Evolutionary conservation across 2,888 invertebrate species (phyloP).

Genomic region (Hedychridium roseum): DNA sequence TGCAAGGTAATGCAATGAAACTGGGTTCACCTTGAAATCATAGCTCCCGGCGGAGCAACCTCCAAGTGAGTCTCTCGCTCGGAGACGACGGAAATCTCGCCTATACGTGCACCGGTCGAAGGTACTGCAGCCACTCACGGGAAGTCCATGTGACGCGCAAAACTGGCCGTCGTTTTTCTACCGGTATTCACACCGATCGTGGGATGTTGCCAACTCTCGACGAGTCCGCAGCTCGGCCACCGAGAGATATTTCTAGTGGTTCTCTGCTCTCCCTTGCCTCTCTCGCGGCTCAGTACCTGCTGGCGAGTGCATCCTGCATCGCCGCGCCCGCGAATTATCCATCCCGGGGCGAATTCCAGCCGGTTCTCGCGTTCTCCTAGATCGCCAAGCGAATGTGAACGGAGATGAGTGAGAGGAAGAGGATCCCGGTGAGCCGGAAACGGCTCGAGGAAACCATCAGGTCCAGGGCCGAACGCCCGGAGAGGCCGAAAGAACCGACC

Average conservation of each 20-base stretch:
- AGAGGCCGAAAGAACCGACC: constrained; percentile 32
- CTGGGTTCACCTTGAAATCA: too few species aligned
- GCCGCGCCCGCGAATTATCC: constrained; percentile 9
- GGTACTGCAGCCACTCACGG: too few species aligned
- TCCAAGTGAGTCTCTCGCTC: too few species aligned
- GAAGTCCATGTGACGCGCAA: constrained; percentile 20
- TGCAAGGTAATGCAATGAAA: too few species aligned
- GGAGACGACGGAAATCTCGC: too few species aligned
- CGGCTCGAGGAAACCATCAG: constrained; percentile 25
- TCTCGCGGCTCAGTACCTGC: constrained; percentile 30
- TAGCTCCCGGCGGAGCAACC: too few species aligned
- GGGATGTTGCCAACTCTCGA: constrained; percentile 40
- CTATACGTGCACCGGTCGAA: too few species aligned
- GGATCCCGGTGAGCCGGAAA: constrained; percentile 31
- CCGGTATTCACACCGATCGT: constrained; percentile 26
- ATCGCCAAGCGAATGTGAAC: constrained; percentile 24
- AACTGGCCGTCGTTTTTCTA: constrained; percentile 16
- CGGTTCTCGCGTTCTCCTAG: background rate
- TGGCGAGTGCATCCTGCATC: constrained; percentile 29
- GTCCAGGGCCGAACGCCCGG: constrained; percentile 26
- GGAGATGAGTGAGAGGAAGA: constrained; percentile 46
- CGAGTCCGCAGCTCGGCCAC: constrained; percentile 21
- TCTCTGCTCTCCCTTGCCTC: constrained; percentile 9
- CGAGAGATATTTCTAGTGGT: constrained; percentile 40
- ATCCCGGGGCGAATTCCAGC: background rate